Evolutionary conservation across 2,888 invertebrate species (phyloP).

Genomic region (Epinotia nisella): DNA sequence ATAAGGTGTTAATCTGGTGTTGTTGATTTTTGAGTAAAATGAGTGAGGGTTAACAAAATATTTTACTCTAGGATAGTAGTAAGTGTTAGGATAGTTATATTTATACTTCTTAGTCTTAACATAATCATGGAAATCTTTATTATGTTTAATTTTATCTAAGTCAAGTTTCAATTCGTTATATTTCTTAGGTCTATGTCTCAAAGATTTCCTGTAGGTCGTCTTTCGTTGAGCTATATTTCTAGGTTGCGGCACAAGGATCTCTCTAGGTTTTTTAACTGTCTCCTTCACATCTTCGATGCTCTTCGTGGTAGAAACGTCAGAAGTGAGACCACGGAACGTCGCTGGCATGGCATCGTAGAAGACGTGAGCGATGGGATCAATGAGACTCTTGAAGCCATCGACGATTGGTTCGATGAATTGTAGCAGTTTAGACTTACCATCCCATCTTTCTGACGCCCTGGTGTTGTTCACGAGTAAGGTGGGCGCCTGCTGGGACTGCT

Average conservation of each 20-base stretch:
- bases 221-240: constrained; percentile 77
- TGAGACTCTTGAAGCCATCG: constrained; percentile 67
- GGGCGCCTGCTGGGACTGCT: constrained; percentile 82
- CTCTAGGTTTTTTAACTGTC: constrained; percentile 65
- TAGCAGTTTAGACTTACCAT: constrained; percentile 81
- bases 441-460: constrained; percentile 80
- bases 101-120: constrained; percentile 80
- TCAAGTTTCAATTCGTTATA: constrained; percentile 72
- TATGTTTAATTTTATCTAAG: constrained; percentile 73
- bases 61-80: constrained; percentile 76
- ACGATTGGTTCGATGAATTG: constrained; percentile 78
- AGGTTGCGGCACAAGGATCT: constrained; percentile 75
- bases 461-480: constrained; percentile 74
- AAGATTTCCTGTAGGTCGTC: constrained; percentile 64
- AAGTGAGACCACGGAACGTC: constrained; percentile 74
- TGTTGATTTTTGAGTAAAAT: constrained; percentile 63
- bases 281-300: constrained; percentile 64
- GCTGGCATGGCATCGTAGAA: constrained; percentile 76
- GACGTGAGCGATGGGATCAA: constrained; percentile 74
- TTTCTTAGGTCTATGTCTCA: constrained; percentile 70
- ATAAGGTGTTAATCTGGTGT: constrained; percentile 66
- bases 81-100: constrained; percentile 75
- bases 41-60: constrained; percentile 72
- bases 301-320: constrained; percentile 71
- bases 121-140: constrained; percentile 78